Percentiles rank a stretch among this genome's conserved stretches.
Conservation (phyloP, 2,113 vertebrate species). For the Potamarius usumacintae region DNA sequence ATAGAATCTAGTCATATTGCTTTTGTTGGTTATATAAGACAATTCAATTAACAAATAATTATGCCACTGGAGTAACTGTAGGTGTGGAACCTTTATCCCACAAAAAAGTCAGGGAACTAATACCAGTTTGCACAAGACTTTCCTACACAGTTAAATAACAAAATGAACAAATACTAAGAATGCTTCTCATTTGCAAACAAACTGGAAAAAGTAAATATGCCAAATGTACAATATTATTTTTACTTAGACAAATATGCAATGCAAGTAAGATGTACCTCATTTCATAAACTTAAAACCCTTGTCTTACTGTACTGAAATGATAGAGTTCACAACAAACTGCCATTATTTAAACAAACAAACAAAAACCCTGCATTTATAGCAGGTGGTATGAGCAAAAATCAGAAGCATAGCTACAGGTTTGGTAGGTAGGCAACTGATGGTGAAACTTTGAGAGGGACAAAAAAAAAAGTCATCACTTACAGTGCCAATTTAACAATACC, state of each 20-base stretch:
- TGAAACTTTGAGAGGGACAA: no score
- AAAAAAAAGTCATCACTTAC: neutral
- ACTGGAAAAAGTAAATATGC: constrained; percentile 18
- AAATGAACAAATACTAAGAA: neutral
- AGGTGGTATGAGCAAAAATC: neutral
- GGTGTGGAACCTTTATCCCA: neutral
- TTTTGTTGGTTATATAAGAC: neutral
- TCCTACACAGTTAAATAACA: neutral
- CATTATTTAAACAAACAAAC: neutral
- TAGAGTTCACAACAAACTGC: neutral
- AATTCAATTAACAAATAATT: neutral
- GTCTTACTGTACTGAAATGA: neutral
- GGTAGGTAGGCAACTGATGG: neutral
- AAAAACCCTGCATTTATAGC: neutral
- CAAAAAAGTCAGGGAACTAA: neutral
- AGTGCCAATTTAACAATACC: neutral
- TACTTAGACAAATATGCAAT: constrained; percentile 26
- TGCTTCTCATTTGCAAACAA: neutral
- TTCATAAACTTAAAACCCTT: neutral
- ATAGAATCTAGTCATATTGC: neutral
- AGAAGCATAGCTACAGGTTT: neutral
- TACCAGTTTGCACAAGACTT: neutral
- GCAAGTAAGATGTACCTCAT: neutral
- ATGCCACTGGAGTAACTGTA: neutral
- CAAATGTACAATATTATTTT: constrained; percentile 31